These are phyloP conservation scores for Tauraco erythrolophus DNA, from an alignment of 2,113 vertebrate genomes.

Conservation along the genomic window DNA sequence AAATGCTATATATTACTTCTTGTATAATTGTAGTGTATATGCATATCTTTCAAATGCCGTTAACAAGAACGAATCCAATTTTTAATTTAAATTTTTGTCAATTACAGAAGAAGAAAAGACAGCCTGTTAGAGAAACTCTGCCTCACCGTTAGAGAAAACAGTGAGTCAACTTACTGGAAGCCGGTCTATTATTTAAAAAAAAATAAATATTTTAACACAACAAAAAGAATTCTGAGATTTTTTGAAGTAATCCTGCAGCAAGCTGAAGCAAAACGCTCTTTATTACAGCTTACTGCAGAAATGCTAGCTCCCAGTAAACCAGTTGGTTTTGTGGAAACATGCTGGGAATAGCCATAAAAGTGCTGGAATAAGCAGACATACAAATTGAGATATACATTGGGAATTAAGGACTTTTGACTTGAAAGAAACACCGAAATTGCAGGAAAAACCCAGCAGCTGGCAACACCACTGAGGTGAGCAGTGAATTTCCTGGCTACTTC, in stretches of 20 bases:
- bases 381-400: neutral
- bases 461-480: neutral
- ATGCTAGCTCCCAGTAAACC: neutral
- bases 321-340: neutral
- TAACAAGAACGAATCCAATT: neutral
- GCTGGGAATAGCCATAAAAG: neutral
- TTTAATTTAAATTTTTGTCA: neutral
- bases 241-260: neutral
- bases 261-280: neutral
- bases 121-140: neutral
- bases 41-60: neutral
- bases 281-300: neutral
- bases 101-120: neutral
- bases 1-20: neutral
- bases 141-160: neutral
- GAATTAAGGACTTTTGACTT: neutral
- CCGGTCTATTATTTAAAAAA: neutral
- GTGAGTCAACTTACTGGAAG: neutral
- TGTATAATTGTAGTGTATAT: neutral
- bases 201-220: neutral
- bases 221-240: neutral
- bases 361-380: neutral
- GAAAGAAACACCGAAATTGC: neutral
- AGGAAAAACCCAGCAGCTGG: neutral
- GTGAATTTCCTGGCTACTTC: neutral